Percentiles rank a stretch among this genome's conserved stretches.
phyloP scores from a whole-genome alignment of 2,113 vertebrate genomes.

The Sylvilagus bachmani region DNA sequence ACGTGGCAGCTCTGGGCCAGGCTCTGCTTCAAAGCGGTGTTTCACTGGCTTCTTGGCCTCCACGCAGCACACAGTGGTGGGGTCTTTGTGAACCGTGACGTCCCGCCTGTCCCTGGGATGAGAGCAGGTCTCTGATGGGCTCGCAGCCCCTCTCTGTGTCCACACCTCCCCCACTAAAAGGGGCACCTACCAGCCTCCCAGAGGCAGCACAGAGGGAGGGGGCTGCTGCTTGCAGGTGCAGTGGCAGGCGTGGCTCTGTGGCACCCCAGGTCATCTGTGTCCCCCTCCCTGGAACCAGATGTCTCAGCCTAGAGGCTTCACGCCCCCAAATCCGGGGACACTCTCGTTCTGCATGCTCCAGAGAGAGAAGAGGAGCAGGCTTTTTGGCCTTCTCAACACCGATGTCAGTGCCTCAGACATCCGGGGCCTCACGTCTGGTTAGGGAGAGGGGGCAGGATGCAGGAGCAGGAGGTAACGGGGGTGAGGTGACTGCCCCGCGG shows the following conservation, averaged over 20 bases:
- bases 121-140: neutral
- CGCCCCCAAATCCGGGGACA: neutral
- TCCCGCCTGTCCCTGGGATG: neutral
- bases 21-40: no score
- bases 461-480: neutral
- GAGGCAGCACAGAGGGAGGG: neutral
- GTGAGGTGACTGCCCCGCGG: neutral
- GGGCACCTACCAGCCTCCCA: neutral
- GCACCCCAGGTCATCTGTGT: neutral
- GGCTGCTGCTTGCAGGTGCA: neutral
- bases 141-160: no score
- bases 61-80: no score
- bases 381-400: neutral
- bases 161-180: accelerated
- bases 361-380: neutral
- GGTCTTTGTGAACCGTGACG: neutral
- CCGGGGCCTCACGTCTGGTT: no score
- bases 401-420: neutral
- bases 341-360: neutral
- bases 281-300: neutral
- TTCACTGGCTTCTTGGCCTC: no score
- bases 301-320: neutral
- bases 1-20: no score
- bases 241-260: no score
- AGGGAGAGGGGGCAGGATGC: neutral